Base-by-base conservation (phyloP, 2,888 invertebrate genomes). In the Podotricha telesiphe region DNA sequence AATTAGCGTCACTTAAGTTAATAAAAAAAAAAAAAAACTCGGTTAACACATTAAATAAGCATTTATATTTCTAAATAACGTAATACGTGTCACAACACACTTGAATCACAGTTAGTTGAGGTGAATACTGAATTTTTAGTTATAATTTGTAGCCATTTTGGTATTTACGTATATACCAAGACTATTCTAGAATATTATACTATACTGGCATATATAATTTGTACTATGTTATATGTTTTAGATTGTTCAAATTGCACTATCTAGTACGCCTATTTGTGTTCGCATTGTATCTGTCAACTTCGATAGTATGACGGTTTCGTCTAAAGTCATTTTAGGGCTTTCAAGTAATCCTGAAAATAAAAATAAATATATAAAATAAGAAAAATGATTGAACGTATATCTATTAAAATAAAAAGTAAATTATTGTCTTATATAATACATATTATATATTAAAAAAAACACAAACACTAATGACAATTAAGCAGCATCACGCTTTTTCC, bases 271-370 rank as follows among this genome's bases (percentile, higher is more conserved):
- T 47, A 96, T 78, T 86, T 96, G 96, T 63, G 94, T 94, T 68
- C 97, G 91, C 80, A 97, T 94, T 53, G 95, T 94, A 80, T 97
- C 97, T 82, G 95, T 94, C 69, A 97, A 88, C 78, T 95, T 94
- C 0, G 96, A 95, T 72, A 97, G 86, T 15, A 95, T 86, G 65
- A 97, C 85, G 55, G 95, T 95, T 74, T 96, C 95, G 61, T 94
- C 94, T 74, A 96, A 94, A 62, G 93, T 91, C 80, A 97, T 94
- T 76, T 93, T 94, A 0, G 95, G 94, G 81, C 96, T 96, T 86
- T 97, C 96, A 68, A 94, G 82, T 74, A 95, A 86, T 73, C 96
- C 96, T 94, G 90, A 78, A 86, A 76, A 22, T 56, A 73, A 65
- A 58, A 69, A 50, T 40, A 19, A 13, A 40, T 20, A 20, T 40